Conservation (phyloP, 2,888 invertebrate species). For the Therioaphis trifolii region DNA sequence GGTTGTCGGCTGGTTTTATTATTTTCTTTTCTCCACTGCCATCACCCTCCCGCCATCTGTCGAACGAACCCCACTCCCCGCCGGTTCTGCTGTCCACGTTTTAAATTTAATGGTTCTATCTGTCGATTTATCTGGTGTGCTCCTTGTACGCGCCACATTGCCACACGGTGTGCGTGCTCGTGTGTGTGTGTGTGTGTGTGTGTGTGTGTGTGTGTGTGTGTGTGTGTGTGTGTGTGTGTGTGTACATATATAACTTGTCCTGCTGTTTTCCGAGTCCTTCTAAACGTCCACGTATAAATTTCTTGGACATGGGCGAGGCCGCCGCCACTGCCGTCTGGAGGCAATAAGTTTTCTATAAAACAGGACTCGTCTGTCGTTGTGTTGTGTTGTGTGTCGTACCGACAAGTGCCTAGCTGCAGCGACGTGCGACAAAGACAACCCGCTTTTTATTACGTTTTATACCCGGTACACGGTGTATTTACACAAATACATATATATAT, state of each 20-base stretch:
- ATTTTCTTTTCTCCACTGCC: constrained; percentile 3
- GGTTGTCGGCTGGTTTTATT: constrained; percentile 53
- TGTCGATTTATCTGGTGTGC: constrained; percentile 61
- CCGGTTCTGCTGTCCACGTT: constrained; percentile 26
- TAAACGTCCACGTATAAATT: constrained; percentile 50
- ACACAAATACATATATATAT: too few relatives aligned
- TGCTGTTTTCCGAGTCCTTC: constrained; percentile 55
- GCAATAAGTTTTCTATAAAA: constrained; percentile 60
- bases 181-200: too few relatives aligned
- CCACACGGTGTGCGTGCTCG: background rate
- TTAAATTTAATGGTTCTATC: constrained; percentile 60
- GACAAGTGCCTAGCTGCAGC: background rate
- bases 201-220: too few relatives aligned
- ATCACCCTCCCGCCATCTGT: background rate
- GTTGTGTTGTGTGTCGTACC: background rate
- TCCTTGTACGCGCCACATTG: constrained; percentile 52
- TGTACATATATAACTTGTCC: constrained; percentile 19
- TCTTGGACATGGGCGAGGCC: constrained; percentile 59
- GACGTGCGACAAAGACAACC: constrained; percentile 32
- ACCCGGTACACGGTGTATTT: too few relatives aligned
- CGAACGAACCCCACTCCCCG: background rate
- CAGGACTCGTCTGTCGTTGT: constrained; percentile 34
- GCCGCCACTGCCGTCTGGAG: constrained; percentile 56
- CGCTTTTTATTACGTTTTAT: background rate
- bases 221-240: background rate